These are phyloP conservation scores for Drosophila leontia DNA, from an alignment of 1,140 invertebrate species.

Conservation along the genomic window DNA sequence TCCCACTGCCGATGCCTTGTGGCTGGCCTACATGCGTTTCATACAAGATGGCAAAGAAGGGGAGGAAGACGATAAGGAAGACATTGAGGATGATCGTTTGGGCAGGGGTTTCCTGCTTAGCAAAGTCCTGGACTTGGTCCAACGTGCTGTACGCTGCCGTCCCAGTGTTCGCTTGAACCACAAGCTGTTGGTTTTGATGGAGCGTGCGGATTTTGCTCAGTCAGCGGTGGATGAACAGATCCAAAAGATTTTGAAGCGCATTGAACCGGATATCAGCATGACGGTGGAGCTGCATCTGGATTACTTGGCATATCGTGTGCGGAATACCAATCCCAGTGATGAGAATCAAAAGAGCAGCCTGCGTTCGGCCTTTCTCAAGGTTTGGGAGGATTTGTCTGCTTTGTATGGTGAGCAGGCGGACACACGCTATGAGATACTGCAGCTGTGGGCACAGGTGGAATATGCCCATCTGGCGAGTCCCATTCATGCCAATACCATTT, in stretches of 20 bases:
- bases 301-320: constrained; percentile 60
- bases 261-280: constrained; percentile 13
- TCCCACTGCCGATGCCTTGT: constrained; percentile 34
- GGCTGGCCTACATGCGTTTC: constrained; percentile 56
- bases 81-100: background rate
- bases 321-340: constrained; percentile 10
- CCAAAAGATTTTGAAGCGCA: constrained; percentile 5
- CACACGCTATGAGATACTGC: constrained; percentile 72
- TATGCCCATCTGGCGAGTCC: constrained; percentile 56
- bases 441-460: constrained; percentile 79
- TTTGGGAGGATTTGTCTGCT: constrained; percentile 68
- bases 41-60: constrained; percentile 8
- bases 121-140: constrained; percentile 30
- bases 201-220: background rate
- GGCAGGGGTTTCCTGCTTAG: constrained; percentile 34
- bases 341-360: constrained; percentile 42
- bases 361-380: constrained; percentile 56
- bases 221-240: constrained; percentile 33
- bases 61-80: too few species aligned
- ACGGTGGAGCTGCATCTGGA: constrained; percentile 60
- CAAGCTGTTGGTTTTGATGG: constrained; percentile 50
- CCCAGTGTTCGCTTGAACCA: constrained; percentile 45
- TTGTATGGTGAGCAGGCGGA: constrained; percentile 75
- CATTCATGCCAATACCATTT: constrained; percentile 35
- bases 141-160: constrained; percentile 23